phyloP scores from a whole-genome alignment of 2,888 invertebrate species.

The Beris morrisii region DNA sequence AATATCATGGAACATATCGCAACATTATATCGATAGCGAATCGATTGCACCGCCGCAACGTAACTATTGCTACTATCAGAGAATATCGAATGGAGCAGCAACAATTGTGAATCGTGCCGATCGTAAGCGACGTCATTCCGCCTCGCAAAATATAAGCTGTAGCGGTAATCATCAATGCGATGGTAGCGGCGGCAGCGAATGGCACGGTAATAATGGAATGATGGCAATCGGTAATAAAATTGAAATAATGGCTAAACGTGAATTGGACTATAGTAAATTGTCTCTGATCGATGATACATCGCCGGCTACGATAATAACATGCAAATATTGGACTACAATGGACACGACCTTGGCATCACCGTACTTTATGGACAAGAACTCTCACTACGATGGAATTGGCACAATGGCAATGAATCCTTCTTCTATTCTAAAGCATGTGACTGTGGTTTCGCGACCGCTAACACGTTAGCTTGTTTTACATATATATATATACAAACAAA shows the following conservation, averaged over 20 bases:
- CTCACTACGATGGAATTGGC: conserved; percentile 39
- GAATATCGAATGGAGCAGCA: background rate
- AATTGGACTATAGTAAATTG: conserved; percentile 28
- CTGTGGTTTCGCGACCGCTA: conserved; percentile 48
- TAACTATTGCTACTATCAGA: background rate
- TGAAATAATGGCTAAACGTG: conserved; percentile 34
- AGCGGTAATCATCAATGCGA: conserved; percentile 38
- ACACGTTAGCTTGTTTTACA: conserved; percentile 44
- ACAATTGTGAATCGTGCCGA: conserved; percentile 50
- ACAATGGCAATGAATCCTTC: conserved; percentile 42
- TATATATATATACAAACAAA: conserved; percentile 15
- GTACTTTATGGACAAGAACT: conserved; percentile 47
- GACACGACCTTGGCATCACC: conserved; percentile 42
- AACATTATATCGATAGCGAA: conserved; percentile 4
- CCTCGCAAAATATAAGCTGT: conserved; percentile 50
- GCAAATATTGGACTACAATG: conserved; percentile 48
- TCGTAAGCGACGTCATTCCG: conserved; percentile 64
- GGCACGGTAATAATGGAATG: conserved; percentile 23
- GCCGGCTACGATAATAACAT: conserved; percentile 47
- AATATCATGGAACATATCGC: conserved; percentile 35
- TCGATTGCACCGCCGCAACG: background rate
- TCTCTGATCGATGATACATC: conserved; percentile 24
- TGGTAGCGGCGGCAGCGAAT: background rate
- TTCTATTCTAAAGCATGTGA: conserved; percentile 49
- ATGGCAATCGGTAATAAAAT: conserved; percentile 35